These are phyloP conservation scores for Pediacus dermestoides DNA, from an alignment of 2,888 invertebrate species.

Conservation along the genomic window DNA sequence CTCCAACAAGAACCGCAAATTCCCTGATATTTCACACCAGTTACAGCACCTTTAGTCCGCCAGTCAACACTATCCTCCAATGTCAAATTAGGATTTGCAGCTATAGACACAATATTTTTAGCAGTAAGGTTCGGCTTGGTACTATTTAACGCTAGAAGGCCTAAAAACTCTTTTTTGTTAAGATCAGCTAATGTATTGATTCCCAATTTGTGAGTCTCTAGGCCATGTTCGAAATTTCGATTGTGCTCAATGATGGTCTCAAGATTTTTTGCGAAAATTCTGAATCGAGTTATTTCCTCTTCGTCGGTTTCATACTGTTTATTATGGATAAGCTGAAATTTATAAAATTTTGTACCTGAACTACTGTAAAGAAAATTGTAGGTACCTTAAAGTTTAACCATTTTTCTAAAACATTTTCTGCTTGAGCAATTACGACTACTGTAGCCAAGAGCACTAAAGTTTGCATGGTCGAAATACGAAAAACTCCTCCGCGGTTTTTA, in stretches of 20 bases:
- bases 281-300: neutral
- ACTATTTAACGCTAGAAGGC: neutral
- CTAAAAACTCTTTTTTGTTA: conserved; percentile 1
- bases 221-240: neutral
- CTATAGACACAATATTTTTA: neutral
- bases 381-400: too few relatives aligned
- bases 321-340: too few relatives aligned
- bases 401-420: too few relatives aligned
- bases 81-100: neutral
- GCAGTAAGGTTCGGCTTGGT: neutral
- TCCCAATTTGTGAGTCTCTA: neutral
- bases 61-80: neutral
- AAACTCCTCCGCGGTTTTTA: too few relatives aligned
- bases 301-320: too few relatives aligned
- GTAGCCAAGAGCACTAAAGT: too few relatives aligned
- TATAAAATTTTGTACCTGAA: too few relatives aligned
- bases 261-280: neutral
- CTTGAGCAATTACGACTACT: too few relatives aligned
- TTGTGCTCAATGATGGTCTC: neutral
- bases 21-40: neutral
- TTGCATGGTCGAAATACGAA: too few relatives aligned
- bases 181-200: neutral
- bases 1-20: conserved; percentile 2
- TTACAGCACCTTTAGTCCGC: neutral
- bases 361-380: too few relatives aligned